Conservation (phyloP, 2,888 invertebrate species). For the Ischnus inquisitorius region DNA sequence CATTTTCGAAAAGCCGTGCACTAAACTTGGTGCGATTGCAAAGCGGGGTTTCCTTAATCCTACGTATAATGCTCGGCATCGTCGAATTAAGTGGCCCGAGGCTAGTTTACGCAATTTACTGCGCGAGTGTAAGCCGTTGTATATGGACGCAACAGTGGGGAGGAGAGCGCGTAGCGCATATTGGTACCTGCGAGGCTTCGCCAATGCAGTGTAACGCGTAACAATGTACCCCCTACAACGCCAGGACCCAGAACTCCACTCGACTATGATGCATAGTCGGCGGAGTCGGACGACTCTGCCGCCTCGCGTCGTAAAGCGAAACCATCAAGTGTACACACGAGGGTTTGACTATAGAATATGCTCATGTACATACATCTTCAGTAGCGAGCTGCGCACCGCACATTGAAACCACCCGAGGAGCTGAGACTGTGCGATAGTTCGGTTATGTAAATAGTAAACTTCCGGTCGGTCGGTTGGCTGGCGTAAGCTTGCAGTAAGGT, state of each 20-base stretch:
- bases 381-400: constrained; percentile 31
- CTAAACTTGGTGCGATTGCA: constrained; percentile 21
- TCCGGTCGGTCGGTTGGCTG: constrained; percentile 37
- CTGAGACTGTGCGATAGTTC: constrained; percentile 70
- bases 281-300: neutral
- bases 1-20: neutral
- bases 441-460: constrained; percentile 75
- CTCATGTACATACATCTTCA: neutral
- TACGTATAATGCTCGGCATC: constrained; percentile 67
- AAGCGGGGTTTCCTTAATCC: constrained; percentile 68
- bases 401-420: constrained; percentile 66
- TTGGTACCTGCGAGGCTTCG: neutral
- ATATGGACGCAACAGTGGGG: constrained; percentile 21
- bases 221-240: neutral
- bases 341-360: constrained; percentile 5
- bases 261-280: constrained; percentile 3
- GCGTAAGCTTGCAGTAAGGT: neutral
- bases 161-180: neutral
- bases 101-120: constrained; percentile 70
- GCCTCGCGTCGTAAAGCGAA: constrained; percentile 15
- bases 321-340: constrained; percentile 9
- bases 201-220: neutral
- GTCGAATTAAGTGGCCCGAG: constrained; percentile 66
- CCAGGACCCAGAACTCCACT: neutral
- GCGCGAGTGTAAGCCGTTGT: constrained; percentile 42